Base-by-base conservation (phyloP, 2,888 invertebrate genomes). In the Caenorhabditis uteleia region DNA sequence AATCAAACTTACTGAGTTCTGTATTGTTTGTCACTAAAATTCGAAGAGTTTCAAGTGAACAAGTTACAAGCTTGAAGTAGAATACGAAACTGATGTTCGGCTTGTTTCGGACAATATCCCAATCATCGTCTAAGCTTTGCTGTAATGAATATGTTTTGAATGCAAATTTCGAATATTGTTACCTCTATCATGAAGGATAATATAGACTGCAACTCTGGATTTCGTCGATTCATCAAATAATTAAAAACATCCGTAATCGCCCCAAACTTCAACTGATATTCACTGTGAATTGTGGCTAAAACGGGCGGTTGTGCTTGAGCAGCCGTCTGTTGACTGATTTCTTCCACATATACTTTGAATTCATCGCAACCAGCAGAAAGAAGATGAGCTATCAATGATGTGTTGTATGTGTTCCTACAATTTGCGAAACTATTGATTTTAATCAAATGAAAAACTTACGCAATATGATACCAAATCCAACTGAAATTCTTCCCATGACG, bases 381-480 rank as follows among this genome's bases (percentile, higher is more conserved):
- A 2, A 74, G 39, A 43, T 64, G 65, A 8, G 58, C 49, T 6
- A 72, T 66, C 1, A 72, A 66, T n/a, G 50, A 26, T 12, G 57
- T 59, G n/a, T 70, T 68, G 27, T 64, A 61, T 1, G 56, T 50
- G 2, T 54, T 51, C 21, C 74, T 74, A 50, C 21, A 29, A 38
- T 10, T 10, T 21, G 18, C 2, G 10, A 27, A 23, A 26, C 2
- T 48, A 34, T 20, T 23, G 16, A 20, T 25, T 27, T n/a, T 25
- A 20, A 16, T 26, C 14, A 18, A 16, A 8, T 18, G 10, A 18
- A 25, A 3, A 14, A 55, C 61, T 42, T 40, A 74, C 71, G 68
- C 71, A 34, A 74, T 68, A 39, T 74, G 70, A 5, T 68, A 49
- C 71, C 71, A 74, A 40, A 74, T 65, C 74, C 74, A 74, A 43